Conservation (phyloP, 1,140 invertebrate genomes). For the Eubasilissa regina region DNA sequence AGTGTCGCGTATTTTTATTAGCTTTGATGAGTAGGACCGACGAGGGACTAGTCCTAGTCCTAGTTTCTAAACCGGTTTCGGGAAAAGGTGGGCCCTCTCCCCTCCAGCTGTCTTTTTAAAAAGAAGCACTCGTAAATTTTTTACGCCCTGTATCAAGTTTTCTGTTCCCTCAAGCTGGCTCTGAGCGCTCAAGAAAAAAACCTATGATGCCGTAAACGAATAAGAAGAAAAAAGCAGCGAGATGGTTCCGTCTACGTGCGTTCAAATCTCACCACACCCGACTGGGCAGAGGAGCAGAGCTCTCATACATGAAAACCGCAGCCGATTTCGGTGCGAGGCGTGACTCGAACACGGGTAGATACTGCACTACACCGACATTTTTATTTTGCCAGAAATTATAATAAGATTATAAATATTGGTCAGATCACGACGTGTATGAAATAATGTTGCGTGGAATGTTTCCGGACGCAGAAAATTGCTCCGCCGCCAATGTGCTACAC, state of each 20-base stretch:
- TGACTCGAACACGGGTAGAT: constrained; percentile 23
- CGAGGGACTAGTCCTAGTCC: too few species aligned
- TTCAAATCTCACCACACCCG: constrained; percentile 53
- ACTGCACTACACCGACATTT: too few species aligned
- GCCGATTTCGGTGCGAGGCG: constrained; percentile 17
- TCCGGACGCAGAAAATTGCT: neutral
- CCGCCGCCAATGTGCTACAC: neutral
- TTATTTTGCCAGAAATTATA: constrained; percentile 6
- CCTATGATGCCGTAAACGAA: constrained; percentile 53
- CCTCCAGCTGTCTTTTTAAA: too few species aligned
- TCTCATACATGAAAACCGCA: constrained; percentile 36
- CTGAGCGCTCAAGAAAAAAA: constrained; percentile 52
- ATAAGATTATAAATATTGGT: neutral
- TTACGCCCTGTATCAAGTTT: too few species aligned
- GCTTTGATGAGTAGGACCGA: too few species aligned
- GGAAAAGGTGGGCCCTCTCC: too few species aligned
- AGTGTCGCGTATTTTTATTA: too few species aligned
- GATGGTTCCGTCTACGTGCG: constrained; percentile 54
- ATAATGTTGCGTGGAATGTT: neutral
- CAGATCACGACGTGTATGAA: constrained; percentile 15
- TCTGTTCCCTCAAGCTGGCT: too few species aligned
- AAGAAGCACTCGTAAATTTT: too few species aligned
- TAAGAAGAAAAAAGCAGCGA: constrained; percentile 43
- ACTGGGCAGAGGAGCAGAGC: constrained; percentile 20
- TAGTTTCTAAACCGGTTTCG: too few species aligned